Evolutionary conservation across 2,797 vertebrate species (phyloP).

Genomic region (Catamblyrhynchus diadema): DNA sequence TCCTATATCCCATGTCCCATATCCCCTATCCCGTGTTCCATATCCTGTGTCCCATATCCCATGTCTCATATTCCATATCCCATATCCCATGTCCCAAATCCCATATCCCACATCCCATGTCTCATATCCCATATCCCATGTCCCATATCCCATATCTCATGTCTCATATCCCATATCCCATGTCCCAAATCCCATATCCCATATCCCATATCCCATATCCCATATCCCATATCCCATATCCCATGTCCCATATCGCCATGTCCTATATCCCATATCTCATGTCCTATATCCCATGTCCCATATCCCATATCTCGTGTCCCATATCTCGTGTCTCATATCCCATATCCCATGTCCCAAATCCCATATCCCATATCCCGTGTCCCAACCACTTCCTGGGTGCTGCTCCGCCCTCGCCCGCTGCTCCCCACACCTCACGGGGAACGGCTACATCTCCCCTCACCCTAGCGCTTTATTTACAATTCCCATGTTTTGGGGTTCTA

Average conservation of each 20-base stretch:
- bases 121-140: neutral
- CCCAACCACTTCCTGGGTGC: neutral
- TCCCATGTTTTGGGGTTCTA: neutral
- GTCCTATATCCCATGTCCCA: rapidly evolving
- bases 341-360: rapidly evolving
- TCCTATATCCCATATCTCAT: rapidly evolving
- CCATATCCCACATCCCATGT: rapidly evolving
- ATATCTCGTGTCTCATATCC: too few relatives aligned
- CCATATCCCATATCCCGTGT: rapidly evolving
- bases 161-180: rapidly evolving
- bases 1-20: rapidly evolving
- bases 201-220: rapidly evolving
- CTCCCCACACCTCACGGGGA: neutral
- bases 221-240: too few relatives aligned
- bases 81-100: rapidly evolving
- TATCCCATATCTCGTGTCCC: rapidly evolving
- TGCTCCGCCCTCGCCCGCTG: rapidly evolving
- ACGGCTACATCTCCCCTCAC: rapidly evolving
- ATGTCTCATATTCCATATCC: rapidly evolving
- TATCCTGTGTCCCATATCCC: rapidly evolving
- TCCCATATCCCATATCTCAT: too few relatives aligned
- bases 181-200: rapidly evolving
- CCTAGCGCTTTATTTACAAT: rapidly evolving
- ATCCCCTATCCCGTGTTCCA: rapidly evolving
- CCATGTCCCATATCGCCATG: rapidly evolving